These are phyloP conservation scores for Drosophila kanapiae DNA, from an alignment of 1,140 invertebrate genomes.

Conservation along the genomic window DNA sequence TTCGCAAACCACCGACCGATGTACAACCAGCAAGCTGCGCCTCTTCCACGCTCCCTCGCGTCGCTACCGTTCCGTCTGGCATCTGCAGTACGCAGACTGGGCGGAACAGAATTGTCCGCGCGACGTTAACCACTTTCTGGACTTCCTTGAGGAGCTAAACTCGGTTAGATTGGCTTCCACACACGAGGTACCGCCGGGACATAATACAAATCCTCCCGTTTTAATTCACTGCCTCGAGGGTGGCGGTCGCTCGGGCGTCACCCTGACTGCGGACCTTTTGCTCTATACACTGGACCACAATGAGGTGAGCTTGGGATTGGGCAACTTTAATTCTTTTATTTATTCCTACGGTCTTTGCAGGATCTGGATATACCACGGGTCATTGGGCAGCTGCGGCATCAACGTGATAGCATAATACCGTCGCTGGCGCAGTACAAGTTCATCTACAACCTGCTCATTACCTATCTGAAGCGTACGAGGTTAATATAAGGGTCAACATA, in stretches of 20 bases:
- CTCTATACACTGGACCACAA: constrained; percentile 95
- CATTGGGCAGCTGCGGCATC: constrained; percentile 91
- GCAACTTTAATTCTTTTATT: background rate
- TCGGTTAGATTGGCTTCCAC: constrained; percentile 91
- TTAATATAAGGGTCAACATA: constrained; percentile 88
- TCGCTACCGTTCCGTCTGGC: constrained; percentile 90
- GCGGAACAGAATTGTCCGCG: constrained; percentile 89
- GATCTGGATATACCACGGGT: constrained; percentile 92
- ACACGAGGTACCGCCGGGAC: constrained; percentile 88
- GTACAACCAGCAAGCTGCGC: constrained; percentile 87
- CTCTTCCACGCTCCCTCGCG: constrained; percentile 87
- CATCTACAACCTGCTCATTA: constrained; percentile 93
- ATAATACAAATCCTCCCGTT: constrained; percentile 90
- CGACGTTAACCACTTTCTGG: constrained; percentile 89
- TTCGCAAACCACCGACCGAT: constrained; percentile 88
- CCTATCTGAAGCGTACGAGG: constrained; percentile 94
- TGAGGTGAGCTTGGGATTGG: constrained; percentile 87
- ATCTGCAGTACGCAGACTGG: constrained; percentile 93
- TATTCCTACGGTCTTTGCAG: constrained; percentile 83
- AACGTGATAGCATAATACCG: constrained; percentile 94
- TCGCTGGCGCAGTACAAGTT: constrained; percentile 95
- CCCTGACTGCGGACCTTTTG: constrained; percentile 92
- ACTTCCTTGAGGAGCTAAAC: constrained; percentile 94
- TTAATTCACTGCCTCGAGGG: constrained; percentile 90
- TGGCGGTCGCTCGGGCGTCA: constrained; percentile 90